phyloP scores from a whole-genome alignment of 2,888 invertebrate genomes.

The Mythimna loreyi region DNA sequence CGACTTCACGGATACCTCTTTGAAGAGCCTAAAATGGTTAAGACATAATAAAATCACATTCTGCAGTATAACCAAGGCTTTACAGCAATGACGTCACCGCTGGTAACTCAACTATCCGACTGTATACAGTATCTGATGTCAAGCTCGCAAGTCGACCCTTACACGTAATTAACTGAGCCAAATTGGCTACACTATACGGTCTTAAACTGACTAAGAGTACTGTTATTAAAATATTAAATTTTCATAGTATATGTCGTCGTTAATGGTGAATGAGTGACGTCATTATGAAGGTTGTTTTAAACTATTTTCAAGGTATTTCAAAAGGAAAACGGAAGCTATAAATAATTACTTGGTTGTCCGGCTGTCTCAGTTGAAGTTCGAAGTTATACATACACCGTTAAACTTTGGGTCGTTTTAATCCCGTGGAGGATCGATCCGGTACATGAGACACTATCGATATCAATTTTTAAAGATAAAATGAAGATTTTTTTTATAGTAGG shows the following conservation, averaged over 20 bases:
- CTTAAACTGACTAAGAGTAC: slow-evolving; percentile 62
- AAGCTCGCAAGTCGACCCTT: slow-evolving; percentile 64
- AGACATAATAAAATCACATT: too few relatives aligned
- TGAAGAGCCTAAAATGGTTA: background rate
- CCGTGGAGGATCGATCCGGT: too few relatives aligned
- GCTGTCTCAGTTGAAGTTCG: too few relatives aligned
- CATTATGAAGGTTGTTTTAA: background rate
- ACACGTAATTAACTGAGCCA: slow-evolving; percentile 73
- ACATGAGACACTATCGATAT: too few relatives aligned
- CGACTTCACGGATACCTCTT: too few relatives aligned
- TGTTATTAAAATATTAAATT: slow-evolving; percentile 49
- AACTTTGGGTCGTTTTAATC: too few relatives aligned
- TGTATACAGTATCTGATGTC: slow-evolving; percentile 68
- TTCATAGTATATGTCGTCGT: background rate
- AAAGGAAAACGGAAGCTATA: too few relatives aligned
- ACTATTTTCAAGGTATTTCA: too few relatives aligned
- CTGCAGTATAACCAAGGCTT: background rate
- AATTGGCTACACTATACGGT: slow-evolving; percentile 69
- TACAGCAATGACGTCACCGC: slow-evolving; percentile 24
- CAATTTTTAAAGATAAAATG: too few relatives aligned
- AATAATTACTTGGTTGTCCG: too few relatives aligned
- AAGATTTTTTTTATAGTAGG: too few relatives aligned
- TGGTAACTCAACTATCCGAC: slow-evolving; percentile 33
- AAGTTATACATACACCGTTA: too few relatives aligned
- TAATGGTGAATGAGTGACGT: background rate